A percentile compares a stretch with the other conserved stretches of the same genome.
phyloP scores from a whole-genome alignment of 2,797 vertebrate species.

The Pagetopsis macropterus region DNA sequence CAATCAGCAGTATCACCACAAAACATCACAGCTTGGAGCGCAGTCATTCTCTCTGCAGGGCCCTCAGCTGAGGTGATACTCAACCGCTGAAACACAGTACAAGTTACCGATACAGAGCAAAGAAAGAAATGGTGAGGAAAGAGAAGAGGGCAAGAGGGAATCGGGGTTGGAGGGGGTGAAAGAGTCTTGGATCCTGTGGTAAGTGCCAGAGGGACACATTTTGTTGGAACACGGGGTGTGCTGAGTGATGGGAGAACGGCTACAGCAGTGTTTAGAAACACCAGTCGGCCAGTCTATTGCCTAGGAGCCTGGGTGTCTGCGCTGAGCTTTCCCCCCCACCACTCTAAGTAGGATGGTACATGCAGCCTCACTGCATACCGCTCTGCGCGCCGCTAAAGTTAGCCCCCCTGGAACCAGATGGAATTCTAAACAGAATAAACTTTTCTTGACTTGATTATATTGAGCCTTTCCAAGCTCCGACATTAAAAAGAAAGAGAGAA shows the following conservation, averaged over 20 bases:
- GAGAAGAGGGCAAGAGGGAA: slow-evolving; percentile 39
- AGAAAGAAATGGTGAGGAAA: slow-evolving; percentile 63
- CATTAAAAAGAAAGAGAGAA: slow-evolving; percentile 80
- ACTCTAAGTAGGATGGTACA: slow-evolving; percentile 83
- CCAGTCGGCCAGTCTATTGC: slow-evolving; percentile 81
- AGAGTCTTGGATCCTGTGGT: slow-evolving; percentile 74
- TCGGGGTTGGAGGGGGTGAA: slow-evolving; percentile 25
- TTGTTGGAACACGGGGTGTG: slow-evolving; percentile 76
- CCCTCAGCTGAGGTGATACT: slow-evolving; percentile 68
- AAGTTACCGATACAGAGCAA: slow-evolving; percentile 52
- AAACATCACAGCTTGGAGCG: slow-evolving; percentile 66
- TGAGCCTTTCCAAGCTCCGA: slow-evolving; percentile 83
- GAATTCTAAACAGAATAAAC: slow-evolving; percentile 86
- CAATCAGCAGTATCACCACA: slow-evolving; percentile 75
- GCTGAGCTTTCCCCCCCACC: slow-evolving; percentile 55
- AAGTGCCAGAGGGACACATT: slow-evolving; percentile 80
- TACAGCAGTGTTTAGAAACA: slow-evolving; percentile 82
- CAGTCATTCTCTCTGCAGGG: slow-evolving; percentile 49
- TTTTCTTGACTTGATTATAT: slow-evolving; percentile 86
- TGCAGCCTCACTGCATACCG: slow-evolving; percentile 80
- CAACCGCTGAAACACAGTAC: slow-evolving; percentile 49
- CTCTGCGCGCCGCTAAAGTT: slow-evolving; percentile 79
- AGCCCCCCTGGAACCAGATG: slow-evolving; percentile 83
- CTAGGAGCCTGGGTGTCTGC: slow-evolving; percentile 85
- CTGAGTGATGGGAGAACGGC: slow-evolving; percentile 82